These are phyloP conservation scores for Wiebesia pumilae DNA, from an alignment of 1,140 invertebrate species.

Conservation along the genomic window DNA sequence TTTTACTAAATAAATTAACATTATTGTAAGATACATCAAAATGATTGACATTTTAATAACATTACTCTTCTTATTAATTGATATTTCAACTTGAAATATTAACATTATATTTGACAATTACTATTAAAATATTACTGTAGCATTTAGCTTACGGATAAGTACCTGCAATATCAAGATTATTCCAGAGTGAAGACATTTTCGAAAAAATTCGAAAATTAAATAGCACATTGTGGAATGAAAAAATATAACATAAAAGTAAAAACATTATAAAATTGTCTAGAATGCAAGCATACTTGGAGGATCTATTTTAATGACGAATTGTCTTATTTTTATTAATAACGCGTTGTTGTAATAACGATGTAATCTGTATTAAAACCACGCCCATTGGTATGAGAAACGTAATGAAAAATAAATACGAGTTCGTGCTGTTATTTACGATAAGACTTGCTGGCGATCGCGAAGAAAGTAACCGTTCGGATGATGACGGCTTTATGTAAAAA, in stretches of 20 bases:
- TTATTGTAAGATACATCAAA: no score
- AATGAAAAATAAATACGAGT: constrained; percentile 55
- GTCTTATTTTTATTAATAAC: constrained; percentile 22
- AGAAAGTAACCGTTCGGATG: constrained; percentile 6
- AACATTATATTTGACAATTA: no score
- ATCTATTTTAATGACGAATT: background rate
- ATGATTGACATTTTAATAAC: no score
- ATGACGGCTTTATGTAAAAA: constrained; percentile 10
- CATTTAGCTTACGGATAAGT: no score
- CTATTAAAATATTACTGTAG: no score
- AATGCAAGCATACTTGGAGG: background rate
- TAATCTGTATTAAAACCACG: constrained; percentile 15
- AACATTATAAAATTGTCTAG: background rate
- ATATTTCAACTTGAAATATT: no score
- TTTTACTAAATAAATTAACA: no score
- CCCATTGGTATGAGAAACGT: background rate
- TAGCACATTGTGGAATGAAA: no score
- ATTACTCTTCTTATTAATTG: no score
- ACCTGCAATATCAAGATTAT: no score
- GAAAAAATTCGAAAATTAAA: no score
- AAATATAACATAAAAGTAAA: background rate
- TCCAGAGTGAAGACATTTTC: no score
- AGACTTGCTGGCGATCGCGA: background rate
- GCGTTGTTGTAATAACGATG: constrained; percentile 13
- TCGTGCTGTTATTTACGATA: constrained; percentile 47